Percentiles rank a stretch among this genome's conserved stretches.
Conservation (phyloP, 2,113 vertebrate genomes). For the Phyllostomus hastatus region DNA sequence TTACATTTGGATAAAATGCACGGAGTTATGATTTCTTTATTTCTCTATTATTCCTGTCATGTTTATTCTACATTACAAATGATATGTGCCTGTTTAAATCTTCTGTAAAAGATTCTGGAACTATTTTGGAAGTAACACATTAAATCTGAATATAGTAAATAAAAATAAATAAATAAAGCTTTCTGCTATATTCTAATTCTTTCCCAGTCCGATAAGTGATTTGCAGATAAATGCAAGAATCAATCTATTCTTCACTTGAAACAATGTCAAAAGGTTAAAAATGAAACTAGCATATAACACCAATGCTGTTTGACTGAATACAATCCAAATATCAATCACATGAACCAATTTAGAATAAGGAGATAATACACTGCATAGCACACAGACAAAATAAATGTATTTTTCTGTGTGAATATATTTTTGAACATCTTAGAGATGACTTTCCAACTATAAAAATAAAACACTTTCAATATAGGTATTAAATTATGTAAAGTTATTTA, state of each 20-base stretch:
- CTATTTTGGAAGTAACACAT: not conserved
- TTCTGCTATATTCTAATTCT: not conserved
- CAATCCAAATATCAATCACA: not conserved
- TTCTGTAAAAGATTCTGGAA: not conserved
- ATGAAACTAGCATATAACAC: not conserved
- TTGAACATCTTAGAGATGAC: not conserved
- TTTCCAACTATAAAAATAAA: not conserved
- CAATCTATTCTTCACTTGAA: not conserved
- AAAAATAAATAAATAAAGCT: not conserved
- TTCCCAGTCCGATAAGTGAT: not conserved
- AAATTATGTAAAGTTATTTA: not conserved
- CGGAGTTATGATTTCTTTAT: not conserved
- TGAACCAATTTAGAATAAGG: not conserved
- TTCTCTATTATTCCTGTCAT: not conserved
- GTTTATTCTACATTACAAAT: not conserved
- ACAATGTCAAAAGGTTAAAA: not conserved
- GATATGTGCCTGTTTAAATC: not conserved
- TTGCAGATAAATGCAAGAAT: not conserved
- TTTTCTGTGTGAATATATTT: not conserved
- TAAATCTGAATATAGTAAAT: not conserved
- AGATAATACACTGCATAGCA: not conserved
- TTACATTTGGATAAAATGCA: not conserved
- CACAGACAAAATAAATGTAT: not conserved
- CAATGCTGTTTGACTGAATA: not conserved
- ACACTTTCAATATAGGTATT: not conserved